Evolutionary conservation across 2,113 vertebrate species (phyloP), one percentile per base, ranked within the genome.

Genomic region (Actenoides hombroni): DNA sequence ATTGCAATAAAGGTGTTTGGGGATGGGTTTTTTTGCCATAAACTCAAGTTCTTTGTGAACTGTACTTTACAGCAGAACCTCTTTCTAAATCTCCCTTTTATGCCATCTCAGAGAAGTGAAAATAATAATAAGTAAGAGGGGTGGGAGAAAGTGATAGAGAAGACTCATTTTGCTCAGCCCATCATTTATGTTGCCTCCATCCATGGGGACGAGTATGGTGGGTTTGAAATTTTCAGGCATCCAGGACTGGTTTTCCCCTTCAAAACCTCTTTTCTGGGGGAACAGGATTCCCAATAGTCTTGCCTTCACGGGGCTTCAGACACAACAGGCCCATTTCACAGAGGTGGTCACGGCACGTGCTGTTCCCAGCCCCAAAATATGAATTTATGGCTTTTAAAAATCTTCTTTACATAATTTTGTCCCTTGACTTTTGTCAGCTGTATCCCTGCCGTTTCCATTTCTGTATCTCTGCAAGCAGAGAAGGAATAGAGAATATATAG

Each of bases 1-100:
- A 49, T 4, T 51, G 26, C 26, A 88, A 57, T 60, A 73, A 90
- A n/a, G 24, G 1, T 1, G 0, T 0, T 63, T 39, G 25, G 59
- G n/a, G 15, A 16, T 24, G 11, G 54, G n/a, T 2, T 20, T 48
- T 68, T 88, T 59, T 78, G 39, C 67, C 56, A 70, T 46, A 81
- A 90, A 70, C 7, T 1, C 54, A 74, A 83, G 31, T 46, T 70
- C 37, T 73, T 44, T 7, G 10, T 48, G 53, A 83, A 49, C 13
- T 61, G 14, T 28, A 6, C 40, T 91, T 77, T 61, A 19, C 6
- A 54, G 46, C 9, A 83, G 88, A 35, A 2, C 5, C 17, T 61
- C 51, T 33, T 83, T 44, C 25, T 68, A 65, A 92, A 86, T 63
- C 59, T 46, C 6, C 54, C n/a, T 11, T 83, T 88, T 49, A 21